Base-by-base conservation (phyloP, 2,888 invertebrate species). In the Leptura quadrifasciata region DNA sequence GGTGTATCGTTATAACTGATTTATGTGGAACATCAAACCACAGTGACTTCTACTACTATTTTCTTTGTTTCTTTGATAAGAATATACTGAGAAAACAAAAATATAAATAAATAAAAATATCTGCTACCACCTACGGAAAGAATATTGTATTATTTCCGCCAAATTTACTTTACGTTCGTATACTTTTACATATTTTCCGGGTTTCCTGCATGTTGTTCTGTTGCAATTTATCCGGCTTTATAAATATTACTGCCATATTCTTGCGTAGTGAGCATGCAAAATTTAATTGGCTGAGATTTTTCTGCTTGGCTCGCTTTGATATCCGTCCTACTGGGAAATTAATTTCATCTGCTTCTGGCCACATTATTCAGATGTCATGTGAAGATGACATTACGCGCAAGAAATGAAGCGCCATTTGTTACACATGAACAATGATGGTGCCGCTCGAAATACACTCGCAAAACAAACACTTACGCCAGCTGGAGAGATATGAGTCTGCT, bases 271-370 rank as follows among this genome's bases (percentile, higher is more conserved):
- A 24, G 64, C 20, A 24, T 68, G 68, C 24, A 65, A 61, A 68
- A 68, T 74, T 63, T 69, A 69, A 60, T 67, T 69, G 68, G 61
- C 63, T 27, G 54, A 74, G 69, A 74, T 68, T 63, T 74, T 74
- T 74, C 74, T 35, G 35, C 35, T 31, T 2, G 61, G 68, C 55
- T 55, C 27, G 67, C 17, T 60, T 52, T 55, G 60, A 39, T 70
- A 24, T 8, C 47, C 71, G 63, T 55, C 74, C 74, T 69, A 63
- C 73, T 69, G 74, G 74, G 69, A 69, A 69, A 74, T 69, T 74
- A 74, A 74, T 74, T 74, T 68, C 74, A 27, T 47, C 61, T 61
- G 71, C 63, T 63, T 54, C 63, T 69, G 63, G 68, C 69, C 69
- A 35, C 68, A 74, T 74, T 74, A 74, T 61, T 71, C 58, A 71